Percentiles rank a stretch among this genome's conserved stretches.
Conservation (phyloP, 1,140 invertebrate genomes). For the Meloidogyne floridensis region DNA sequence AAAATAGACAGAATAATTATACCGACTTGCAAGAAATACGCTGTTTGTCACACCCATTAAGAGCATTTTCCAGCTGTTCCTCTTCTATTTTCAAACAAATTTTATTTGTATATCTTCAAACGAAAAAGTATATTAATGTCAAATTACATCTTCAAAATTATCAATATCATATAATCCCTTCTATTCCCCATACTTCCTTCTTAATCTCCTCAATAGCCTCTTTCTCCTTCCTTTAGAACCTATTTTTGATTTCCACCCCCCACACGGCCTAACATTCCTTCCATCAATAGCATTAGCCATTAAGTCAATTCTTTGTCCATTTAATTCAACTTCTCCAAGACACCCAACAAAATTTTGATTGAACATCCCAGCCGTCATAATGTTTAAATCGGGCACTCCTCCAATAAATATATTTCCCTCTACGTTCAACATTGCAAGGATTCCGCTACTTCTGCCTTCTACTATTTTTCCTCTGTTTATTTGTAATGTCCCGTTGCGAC, state of each 20-base stretch:
- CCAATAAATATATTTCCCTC: constrained; percentile 85
- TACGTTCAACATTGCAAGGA: constrained; percentile 76
- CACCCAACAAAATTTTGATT: constrained; percentile 80
- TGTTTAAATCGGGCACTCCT: constrained; percentile 77
- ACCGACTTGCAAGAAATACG: no score
- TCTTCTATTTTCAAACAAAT: no score
- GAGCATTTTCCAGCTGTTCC: no score
- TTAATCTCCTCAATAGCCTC: constrained; percentile 13
- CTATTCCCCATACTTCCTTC: not conserved
- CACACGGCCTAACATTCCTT: constrained; percentile 59
- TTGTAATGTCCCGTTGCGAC: constrained; percentile 54
- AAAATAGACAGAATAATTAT: no score
- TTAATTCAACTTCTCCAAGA: constrained; percentile 69
- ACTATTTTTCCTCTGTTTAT: constrained; percentile 47
- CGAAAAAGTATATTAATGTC: no score
- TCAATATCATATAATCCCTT: no score
- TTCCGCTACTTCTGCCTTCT: constrained; percentile 72
- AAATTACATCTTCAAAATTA: no score
- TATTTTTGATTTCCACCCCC: constrained; percentile 42
- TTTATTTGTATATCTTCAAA: no score
- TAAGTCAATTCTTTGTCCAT: constrained; percentile 57
- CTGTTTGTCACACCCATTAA: no score
- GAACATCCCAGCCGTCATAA: constrained; percentile 77
- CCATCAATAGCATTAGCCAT: constrained; percentile 65
- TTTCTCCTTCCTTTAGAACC: constrained; percentile 31